These are phyloP conservation scores for Catocala fraxini DNA, from an alignment of 2,888 invertebrate species.

Conservation along the genomic window DNA sequence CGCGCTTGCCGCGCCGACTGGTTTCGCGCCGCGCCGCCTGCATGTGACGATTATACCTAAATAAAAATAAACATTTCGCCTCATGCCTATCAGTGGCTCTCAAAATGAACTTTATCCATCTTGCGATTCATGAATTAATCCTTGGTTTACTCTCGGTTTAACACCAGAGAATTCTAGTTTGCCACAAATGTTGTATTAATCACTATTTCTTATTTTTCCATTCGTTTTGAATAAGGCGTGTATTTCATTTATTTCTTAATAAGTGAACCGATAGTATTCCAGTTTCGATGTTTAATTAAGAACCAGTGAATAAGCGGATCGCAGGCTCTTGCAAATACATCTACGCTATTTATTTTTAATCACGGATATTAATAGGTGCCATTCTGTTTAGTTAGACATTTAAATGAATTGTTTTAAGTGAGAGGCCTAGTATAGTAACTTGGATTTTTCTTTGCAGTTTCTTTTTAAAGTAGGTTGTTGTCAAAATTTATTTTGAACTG, in stretches of 20 bases:
- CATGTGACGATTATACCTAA: conserved; percentile 60
- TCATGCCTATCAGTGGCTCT: conserved; percentile 55
- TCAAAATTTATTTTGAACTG: conserved; percentile 13
- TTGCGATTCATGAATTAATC: conserved; percentile 19
- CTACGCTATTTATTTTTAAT: conserved; percentile 72
- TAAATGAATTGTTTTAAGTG: conserved; percentile 61
- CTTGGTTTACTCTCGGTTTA: conserved; percentile 56
- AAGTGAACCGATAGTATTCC: conserved; percentile 67
- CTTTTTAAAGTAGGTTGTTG: conserved; percentile 7
- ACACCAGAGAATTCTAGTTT: conserved; percentile 56
- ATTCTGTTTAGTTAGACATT: conserved; percentile 62
- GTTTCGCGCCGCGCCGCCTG: conserved; percentile 40
- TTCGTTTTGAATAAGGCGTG: conserved; percentile 65
- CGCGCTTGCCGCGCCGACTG: conserved; percentile 47
- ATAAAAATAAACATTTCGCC: conserved; percentile 65
- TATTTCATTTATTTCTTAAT: conserved; percentile 81
- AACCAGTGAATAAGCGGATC: conserved; percentile 60
- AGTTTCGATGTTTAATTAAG: conserved; percentile 76
- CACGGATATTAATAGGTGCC: conserved; percentile 70
- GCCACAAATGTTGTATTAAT: conserved; percentile 62
- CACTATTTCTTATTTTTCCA: conserved; percentile 52
- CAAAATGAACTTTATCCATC: conserved; percentile 50
- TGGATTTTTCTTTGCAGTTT: background rate
- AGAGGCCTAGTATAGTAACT: conserved; percentile 41
- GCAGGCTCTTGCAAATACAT: conserved; percentile 54